Evolutionary conservation across 2,888 invertebrate genomes (phyloP).

Genomic region (Epinotia brunnichana): DNA sequence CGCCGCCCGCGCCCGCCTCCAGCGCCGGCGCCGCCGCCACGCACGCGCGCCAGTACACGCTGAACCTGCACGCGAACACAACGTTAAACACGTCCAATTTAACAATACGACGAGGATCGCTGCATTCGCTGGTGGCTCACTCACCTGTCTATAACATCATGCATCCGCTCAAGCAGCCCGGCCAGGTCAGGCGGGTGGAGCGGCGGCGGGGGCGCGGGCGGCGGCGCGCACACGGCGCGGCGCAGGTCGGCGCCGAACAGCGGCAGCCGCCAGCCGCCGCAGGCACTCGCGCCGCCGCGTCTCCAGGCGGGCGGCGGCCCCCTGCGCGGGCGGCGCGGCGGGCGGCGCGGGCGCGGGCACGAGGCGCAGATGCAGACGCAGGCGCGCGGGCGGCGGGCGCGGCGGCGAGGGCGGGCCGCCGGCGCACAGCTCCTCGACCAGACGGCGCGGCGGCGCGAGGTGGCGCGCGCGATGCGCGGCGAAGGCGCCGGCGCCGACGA

Average conservation of each 20-base stretch:
- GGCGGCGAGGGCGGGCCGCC: slow-evolving; percentile 82
- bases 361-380: slow-evolving; percentile 81
- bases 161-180: slow-evolving; percentile 58
- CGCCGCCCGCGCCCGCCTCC: slow-evolving; percentile 84
- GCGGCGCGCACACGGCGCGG: slow-evolving; percentile 74
- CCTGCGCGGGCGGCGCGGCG: slow-evolving; percentile 85
- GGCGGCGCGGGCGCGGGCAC: slow-evolving; percentile 84
- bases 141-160: slow-evolving; percentile 66
- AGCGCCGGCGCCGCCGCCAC: slow-evolving; percentile 85
- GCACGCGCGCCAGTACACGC: slow-evolving; percentile 88
- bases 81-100: too few species aligned
- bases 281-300: slow-evolving; percentile 84
- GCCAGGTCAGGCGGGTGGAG: slow-evolving; percentile 85
- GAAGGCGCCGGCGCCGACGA: slow-evolving; percentile 91
- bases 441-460: slow-evolving; percentile 86
- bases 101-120: too few species aligned
- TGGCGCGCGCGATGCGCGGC: slow-evolving; percentile 91
- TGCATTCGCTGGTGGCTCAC: too few species aligned
- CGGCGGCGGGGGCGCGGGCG: slow-evolving; percentile 58
- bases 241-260: slow-evolving; percentile 94
- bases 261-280: slow-evolving; percentile 88
- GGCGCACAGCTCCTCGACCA: slow-evolving; percentile 79
- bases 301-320: slow-evolving; percentile 79
- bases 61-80: slow-evolving; percentile 57
- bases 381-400: slow-evolving; percentile 86